Conservation (phyloP, 2,888 invertebrate genomes). For the Campaea margaritaria region DNA sequence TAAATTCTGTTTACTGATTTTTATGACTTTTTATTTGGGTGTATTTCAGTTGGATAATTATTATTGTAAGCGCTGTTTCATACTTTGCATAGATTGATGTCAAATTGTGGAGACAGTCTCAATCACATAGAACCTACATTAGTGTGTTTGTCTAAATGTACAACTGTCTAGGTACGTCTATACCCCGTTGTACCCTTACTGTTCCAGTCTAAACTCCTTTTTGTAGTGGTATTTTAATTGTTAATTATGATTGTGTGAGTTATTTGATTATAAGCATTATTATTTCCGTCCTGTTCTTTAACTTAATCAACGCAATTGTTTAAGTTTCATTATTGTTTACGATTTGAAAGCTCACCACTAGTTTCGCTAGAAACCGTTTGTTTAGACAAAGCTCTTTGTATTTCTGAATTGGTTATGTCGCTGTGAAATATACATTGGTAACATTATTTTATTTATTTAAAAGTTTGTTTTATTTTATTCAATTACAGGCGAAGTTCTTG, state of each 20-base stretch:
- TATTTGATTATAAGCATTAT: slow-evolving; percentile 16
- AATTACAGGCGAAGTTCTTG: no score
- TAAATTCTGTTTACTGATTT: no score
- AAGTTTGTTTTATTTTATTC: no score
- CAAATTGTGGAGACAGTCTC: no score
- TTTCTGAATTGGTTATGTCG: not conserved
- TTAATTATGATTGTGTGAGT: slow-evolving; percentile 15
- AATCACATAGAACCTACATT: no score
- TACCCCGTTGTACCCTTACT: not conserved
- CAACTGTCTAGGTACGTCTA: no score
- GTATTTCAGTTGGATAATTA: no score
- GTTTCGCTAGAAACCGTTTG: not conserved
- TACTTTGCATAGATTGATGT: no score
- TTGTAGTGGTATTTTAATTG: slow-evolving; percentile 8
- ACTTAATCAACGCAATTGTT: slow-evolving; percentile 14
- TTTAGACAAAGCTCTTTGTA: slow-evolving; percentile 1
- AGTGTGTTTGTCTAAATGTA: no score
- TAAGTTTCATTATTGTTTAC: slow-evolving; percentile 24
- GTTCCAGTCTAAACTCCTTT: not conserved
- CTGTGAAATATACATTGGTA: not conserved
- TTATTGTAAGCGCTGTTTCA: no score
- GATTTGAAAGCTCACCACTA: slow-evolving; percentile 10
- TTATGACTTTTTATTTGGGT: no score
- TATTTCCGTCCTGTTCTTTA: slow-evolving; percentile 25
- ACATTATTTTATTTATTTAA: no score